These are phyloP conservation scores for Andrena marginata DNA, from an alignment of 2,888 invertebrate species.

Conservation along the genomic window DNA sequence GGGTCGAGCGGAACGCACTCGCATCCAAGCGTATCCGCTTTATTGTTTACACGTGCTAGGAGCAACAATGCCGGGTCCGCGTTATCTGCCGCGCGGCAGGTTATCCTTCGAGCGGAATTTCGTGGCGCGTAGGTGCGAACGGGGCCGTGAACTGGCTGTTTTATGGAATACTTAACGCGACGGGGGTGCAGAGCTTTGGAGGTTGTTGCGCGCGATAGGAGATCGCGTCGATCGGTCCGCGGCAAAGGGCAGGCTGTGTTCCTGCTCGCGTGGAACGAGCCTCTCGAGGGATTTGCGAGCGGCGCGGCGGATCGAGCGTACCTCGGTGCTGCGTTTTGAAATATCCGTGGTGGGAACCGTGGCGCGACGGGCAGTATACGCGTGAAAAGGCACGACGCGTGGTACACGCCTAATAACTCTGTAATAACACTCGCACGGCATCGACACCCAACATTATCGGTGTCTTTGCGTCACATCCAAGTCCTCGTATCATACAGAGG, in stretches of 20 bases:
- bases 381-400: too few relatives aligned
- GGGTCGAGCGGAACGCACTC: conserved; percentile 52
- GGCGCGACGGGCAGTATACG: background rate
- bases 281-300: conserved; percentile 42
- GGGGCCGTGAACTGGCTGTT: conserved; percentile 46
- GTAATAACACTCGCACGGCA: too few relatives aligned
- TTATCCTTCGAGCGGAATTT: conserved; percentile 30
- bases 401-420: too few relatives aligned
- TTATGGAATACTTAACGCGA: conserved; percentile 61
- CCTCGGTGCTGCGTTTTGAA: conserved; percentile 18
- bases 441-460: background rate
- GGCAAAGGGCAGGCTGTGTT: conserved; percentile 40
- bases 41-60: conserved; percentile 60
- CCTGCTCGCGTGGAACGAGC: conserved; percentile 25
- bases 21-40: conserved; percentile 48
- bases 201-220: conserved; percentile 54
- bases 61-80: conserved; percentile 36
- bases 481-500: conserved; percentile 9
- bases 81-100: conserved; percentile 40
- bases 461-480: background rate
- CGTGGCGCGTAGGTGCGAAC: conserved; percentile 45
- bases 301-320: conserved; percentile 42
- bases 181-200: conserved; percentile 50
- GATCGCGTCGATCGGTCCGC: conserved; percentile 40
- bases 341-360: conserved; percentile 16